Evolutionary conservation across 2,797 vertebrate genomes (phyloP).

Genomic region (Sciurus carolinensis): DNA sequence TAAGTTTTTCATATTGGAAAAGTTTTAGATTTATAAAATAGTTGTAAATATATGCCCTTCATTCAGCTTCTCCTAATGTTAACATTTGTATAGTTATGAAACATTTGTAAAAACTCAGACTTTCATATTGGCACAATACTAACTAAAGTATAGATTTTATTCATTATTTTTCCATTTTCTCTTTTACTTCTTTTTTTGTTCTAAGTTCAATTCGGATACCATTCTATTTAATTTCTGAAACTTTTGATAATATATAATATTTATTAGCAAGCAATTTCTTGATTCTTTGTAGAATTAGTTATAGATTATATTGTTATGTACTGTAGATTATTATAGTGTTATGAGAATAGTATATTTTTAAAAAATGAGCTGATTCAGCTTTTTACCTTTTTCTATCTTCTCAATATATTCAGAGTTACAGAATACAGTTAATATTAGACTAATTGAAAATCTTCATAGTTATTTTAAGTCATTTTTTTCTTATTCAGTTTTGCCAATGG

Average conservation of each 20-base stretch:
- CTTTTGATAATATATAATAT: conserved; percentile 38
- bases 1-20: background rate
- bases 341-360: background rate
- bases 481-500: background rate
- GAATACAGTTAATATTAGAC: conserved; percentile 13
- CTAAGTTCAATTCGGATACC: background rate
- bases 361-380: background rate
- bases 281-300: conserved; percentile 27
- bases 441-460: conserved; percentile 44
- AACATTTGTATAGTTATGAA: background rate
- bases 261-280: conserved; percentile 35
- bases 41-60: background rate
- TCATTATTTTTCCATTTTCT: background rate
- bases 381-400: conserved; percentile 54
- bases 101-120: conserved; percentile 45
- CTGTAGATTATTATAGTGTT: background rate
- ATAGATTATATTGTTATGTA: background rate
- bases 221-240: conserved; percentile 46
- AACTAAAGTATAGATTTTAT: conserved; percentile 9
- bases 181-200: background rate
- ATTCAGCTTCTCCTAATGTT: background rate
- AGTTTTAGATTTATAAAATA: conserved; percentile 18
- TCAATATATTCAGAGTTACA: background rate
- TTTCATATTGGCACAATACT: background rate
- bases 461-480: background rate